A percentile compares a stretch with the other conserved stretches of the same genome.
Conservation (phyloP, 2,888 invertebrate species). For the Lucinisca nassula region DNA sequence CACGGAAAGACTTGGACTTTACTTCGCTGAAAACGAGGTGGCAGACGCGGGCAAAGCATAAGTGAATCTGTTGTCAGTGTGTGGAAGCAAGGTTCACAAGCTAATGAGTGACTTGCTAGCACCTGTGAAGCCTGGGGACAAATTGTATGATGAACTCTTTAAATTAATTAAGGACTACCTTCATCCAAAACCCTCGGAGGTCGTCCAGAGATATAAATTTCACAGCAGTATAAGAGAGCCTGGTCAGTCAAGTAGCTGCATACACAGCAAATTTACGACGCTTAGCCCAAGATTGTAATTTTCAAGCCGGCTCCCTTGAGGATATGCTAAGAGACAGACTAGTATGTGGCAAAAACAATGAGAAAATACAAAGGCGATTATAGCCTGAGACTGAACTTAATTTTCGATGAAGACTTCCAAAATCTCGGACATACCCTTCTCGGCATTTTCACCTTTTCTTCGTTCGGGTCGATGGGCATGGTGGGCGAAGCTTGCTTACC, state of each 20-base stretch:
- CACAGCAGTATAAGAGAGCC: too few species aligned
- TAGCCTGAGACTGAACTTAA: constrained; percentile 59
- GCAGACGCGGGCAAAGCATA: constrained; percentile 33
- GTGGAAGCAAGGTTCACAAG: constrained; percentile 40
- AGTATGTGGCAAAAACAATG: too few species aligned
- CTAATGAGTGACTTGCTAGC: constrained; percentile 24
- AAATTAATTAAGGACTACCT: constrained; percentile 41
- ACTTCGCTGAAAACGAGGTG: constrained; percentile 46
- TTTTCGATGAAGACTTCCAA: constrained; percentile 34
- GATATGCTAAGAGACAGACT: constrained; percentile 54
- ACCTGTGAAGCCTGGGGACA: constrained; percentile 25
- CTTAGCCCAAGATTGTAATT: constrained; percentile 59
- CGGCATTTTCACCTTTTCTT: too few species aligned
- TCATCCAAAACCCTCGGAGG: constrained; percentile 51
- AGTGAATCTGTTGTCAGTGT: constrained; percentile 32
- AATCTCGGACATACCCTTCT: too few species aligned
- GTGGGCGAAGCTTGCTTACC: too few species aligned
- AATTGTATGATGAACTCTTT: constrained; percentile 12
- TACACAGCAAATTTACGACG: constrained; percentile 48
- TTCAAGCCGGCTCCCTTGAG: constrained; percentile 35
- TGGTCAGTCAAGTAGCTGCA: constrained; percentile 16
- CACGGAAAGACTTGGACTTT: constrained; percentile 33
- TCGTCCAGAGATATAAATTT: constrained; percentile 59
- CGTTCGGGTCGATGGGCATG: too few species aligned
- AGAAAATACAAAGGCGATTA: too few species aligned